A percentile compares a stretch with the other conserved stretches of the same genome.
Conservation (phyloP, 1,140 invertebrate genomes). For the Euwallacea similis region DNA sequence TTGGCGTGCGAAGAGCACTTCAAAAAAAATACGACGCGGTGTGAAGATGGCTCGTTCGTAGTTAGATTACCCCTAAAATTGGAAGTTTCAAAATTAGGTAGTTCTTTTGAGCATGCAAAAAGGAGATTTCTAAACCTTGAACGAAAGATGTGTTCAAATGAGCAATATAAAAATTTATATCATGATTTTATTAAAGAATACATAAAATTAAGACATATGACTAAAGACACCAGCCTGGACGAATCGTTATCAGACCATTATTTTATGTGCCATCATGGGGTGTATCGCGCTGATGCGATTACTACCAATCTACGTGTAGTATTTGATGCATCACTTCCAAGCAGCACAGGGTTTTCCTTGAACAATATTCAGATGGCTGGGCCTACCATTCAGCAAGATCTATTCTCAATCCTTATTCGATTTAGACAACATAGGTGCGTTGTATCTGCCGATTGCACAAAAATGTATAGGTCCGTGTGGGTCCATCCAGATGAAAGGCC, state of each 20-base stretch:
- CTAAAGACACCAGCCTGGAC: neutral
- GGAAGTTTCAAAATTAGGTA: conserved; percentile 15
- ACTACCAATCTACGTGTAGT: conserved; percentile 8
- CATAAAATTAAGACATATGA: neutral
- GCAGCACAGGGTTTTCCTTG: conserved; percentile 27
- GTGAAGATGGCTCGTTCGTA: conserved; percentile 19
- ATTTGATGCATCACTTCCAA: conserved; percentile 51
- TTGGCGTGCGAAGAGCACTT: conserved; percentile 7
- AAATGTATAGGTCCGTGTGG: conserved; percentile 53
- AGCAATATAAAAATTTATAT: neutral
- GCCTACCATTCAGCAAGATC: conserved; percentile 50
- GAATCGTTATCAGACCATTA: conserved; percentile 13
- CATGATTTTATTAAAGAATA: conserved; percentile 7
- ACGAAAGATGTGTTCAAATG: conserved; percentile 1
- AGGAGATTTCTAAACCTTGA: conserved; percentile 41
- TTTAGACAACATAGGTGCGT: conserved; percentile 52
- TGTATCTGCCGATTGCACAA: conserved; percentile 52
- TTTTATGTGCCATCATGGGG: conserved; percentile 35
- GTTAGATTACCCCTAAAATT: conserved; percentile 31
- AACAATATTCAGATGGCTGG: conserved; percentile 49
- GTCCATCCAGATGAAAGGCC: conserved; percentile 45
- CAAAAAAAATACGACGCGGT: neutral
- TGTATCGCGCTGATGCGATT: neutral
- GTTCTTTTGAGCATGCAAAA: conserved; percentile 24
- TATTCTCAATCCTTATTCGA: conserved; percentile 45